phyloP scores from a whole-genome alignment of 2,888 invertebrate species.

The Callinectes sapidus region DNA sequence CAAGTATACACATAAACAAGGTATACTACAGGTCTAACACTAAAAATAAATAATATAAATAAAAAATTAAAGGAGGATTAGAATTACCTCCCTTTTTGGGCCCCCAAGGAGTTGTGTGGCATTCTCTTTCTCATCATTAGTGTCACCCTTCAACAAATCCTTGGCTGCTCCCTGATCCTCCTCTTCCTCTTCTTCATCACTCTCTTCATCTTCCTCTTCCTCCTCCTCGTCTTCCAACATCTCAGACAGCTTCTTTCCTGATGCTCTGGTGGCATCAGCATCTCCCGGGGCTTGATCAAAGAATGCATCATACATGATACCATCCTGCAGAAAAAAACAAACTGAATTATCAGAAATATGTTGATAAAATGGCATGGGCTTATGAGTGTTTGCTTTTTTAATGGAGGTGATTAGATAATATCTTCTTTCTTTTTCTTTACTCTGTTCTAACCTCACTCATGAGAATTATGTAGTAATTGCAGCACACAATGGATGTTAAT shows the following conservation, averaged over 20 bases:
- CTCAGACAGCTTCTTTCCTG: slow-evolving; percentile 43
- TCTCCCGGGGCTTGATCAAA: slow-evolving; percentile 73
- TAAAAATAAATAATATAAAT: background rate
- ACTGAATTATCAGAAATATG: slow-evolving; percentile 62
- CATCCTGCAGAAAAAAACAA: slow-evolving; percentile 62
- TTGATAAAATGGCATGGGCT: background rate
- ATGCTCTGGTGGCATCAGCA: background rate
- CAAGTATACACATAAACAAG: background rate
- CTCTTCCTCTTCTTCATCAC: slow-evolving; percentile 57
- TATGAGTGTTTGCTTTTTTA: background rate
- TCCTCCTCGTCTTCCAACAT: slow-evolving; percentile 49
- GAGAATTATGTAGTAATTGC: background rate
- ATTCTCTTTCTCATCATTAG: slow-evolving; percentile 77
- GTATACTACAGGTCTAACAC: background rate
- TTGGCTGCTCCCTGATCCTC: slow-evolving; percentile 60
- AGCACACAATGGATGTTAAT: background rate
- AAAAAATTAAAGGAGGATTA: background rate
- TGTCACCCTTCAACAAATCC: slow-evolving; percentile 35
- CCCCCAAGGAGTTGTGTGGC: slow-evolving; percentile 83
- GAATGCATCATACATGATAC: slow-evolving; percentile 74
- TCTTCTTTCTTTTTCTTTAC: background rate
- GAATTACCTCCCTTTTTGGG: slow-evolving; percentile 77
- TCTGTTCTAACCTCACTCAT: background rate
- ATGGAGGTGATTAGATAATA: background rate
- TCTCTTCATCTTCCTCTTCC: slow-evolving; percentile 58